A percentile compares a stretch with the other conserved stretches of the same genome.
Conservation (phyloP, 2,888 invertebrate species). For the Trilocha varians region DNA sequence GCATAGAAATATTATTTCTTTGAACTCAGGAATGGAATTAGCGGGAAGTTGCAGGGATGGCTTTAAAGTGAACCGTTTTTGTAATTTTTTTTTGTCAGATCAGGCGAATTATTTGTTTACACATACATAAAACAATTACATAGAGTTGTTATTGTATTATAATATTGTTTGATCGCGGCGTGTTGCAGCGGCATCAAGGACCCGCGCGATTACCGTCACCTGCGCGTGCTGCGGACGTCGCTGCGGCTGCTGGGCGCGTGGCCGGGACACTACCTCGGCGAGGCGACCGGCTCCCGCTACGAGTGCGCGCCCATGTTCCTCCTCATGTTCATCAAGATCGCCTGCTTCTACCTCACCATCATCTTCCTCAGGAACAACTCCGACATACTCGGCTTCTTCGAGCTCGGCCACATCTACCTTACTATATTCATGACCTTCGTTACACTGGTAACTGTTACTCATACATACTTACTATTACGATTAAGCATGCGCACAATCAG, state of each 20-base stretch:
- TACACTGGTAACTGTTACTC: conserved; percentile 1
- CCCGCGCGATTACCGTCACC: conserved; percentile 1
- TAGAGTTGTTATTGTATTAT: too few species aligned
- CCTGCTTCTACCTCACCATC: conserved; percentile 1
- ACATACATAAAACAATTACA: too few species aligned
- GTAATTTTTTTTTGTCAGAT: too few species aligned
- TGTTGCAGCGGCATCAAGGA: background rate
- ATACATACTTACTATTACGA: background rate
- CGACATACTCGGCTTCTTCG: conserved; percentile 2
- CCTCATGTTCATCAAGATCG: conserved; percentile 2
- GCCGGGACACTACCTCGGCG: conserved; percentile 2
- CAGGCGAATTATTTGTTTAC: too few species aligned
- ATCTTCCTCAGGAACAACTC: background rate
- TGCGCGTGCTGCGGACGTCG: conserved; percentile 1
- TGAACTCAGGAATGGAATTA: too few species aligned
- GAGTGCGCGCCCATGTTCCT: background rate
- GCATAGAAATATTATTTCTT: too few species aligned
- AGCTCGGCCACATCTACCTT: conserved; percentile 5
- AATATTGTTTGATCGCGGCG: background rate
- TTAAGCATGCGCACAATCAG: background rate
- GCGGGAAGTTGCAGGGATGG: too few species aligned
- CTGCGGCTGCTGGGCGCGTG: conserved; percentile 1
- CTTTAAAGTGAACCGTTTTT: too few species aligned
- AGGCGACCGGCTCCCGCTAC: background rate
- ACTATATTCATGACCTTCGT: conserved; percentile 5